Evolutionary conservation across 2,888 invertebrate species (phyloP).

Genomic region (Flexamia atlantica): DNA sequence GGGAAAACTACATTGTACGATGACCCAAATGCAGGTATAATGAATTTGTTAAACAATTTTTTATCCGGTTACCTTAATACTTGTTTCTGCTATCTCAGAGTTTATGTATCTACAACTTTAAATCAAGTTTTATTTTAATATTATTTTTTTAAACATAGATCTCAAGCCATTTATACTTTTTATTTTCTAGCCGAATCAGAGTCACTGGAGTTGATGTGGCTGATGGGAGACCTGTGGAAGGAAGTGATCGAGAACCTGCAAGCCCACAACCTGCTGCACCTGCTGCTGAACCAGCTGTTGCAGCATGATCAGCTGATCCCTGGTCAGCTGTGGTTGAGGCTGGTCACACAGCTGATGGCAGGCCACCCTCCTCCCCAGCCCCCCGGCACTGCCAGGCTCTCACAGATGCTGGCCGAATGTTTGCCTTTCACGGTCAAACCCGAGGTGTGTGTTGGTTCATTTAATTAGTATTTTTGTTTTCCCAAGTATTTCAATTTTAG

Average conservation of each 20-base stretch:
- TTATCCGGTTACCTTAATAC: too few species aligned
- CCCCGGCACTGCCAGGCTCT: neutral
- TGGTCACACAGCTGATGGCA: conserved; percentile 28
- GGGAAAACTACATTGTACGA: too few species aligned
- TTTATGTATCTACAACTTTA: too few species aligned
- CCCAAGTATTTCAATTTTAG: too few species aligned
- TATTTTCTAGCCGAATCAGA: conserved; percentile 17
- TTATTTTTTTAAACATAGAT: too few species aligned
- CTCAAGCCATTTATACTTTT: too few species aligned
- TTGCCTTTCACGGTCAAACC: conserved; percentile 18
- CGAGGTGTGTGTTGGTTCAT: neutral
- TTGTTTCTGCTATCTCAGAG: too few species aligned
- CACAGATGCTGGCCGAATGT: conserved; percentile 3
- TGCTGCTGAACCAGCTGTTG: conserved; percentile 9
- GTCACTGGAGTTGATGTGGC: conserved; percentile 24
- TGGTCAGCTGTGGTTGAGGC: conserved; percentile 44
- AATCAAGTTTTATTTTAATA: too few species aligned
- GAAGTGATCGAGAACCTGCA: conserved; percentile 28
- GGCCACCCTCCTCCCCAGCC: conserved; percentile 27
- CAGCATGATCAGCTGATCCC: neutral
- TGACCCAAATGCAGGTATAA: too few species aligned
- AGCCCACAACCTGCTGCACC: neutral
- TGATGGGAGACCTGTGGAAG: conserved; percentile 37
- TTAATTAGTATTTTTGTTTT: too few species aligned
- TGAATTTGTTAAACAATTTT: too few species aligned